phyloP scores from a whole-genome alignment of 2,113 vertebrate species.

The Rallus limicola region DNA sequence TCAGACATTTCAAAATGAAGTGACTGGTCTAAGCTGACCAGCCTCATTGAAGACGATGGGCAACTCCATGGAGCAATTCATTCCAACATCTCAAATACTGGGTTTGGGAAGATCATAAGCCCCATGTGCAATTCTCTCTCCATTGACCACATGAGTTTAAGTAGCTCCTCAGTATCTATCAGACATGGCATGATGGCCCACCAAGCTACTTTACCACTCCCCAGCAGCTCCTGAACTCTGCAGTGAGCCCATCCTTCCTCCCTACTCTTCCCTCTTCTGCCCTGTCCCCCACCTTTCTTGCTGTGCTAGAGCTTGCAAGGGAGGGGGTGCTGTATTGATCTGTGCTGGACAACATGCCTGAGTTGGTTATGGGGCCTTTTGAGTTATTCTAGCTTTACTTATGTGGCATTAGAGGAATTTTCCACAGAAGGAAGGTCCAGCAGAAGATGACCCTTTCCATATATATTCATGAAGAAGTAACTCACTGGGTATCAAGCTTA shows the following conservation, averaged over 20 bases:
- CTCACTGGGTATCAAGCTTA: neutral
- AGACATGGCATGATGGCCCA: neutral
- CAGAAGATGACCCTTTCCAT: neutral
- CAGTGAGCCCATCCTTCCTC: neutral
- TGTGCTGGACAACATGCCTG: neutral
- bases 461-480: neutral
- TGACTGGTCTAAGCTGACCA: neutral
- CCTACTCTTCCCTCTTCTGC: neutral
- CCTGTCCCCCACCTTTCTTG: neutral
- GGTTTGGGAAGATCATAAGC: neutral
- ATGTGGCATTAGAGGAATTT: neutral
- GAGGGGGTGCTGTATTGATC: neutral
- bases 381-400: neutral
- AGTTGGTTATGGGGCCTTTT: neutral
- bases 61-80: neutral
- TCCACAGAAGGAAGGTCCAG: neutral
- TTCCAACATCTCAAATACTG: neutral
- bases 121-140: neutral
- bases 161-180: neutral
- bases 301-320: neutral
- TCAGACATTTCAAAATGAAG: neutral
- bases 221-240: neutral
- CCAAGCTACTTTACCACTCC: neutral
- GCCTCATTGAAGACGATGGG: neutral
- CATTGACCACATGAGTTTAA: neutral